Evolutionary conservation across 2,888 invertebrate genomes (phyloP), one percentile per base, ranked within the genome.

Genomic region (Sesia apiformis): DNA sequence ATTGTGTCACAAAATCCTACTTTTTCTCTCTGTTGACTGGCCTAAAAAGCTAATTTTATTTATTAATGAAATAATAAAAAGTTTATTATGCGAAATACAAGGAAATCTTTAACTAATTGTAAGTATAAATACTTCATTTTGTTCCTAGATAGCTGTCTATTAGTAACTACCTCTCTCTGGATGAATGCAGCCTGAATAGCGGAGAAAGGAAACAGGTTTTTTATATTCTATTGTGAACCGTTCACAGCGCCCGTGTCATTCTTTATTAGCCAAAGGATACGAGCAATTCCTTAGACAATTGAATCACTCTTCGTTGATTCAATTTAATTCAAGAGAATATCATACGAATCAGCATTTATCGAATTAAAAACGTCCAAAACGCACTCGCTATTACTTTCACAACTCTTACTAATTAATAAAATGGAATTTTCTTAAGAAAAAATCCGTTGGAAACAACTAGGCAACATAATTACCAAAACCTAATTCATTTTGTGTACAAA

Each of bases 181-280:
- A 2, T 23, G 1, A 23, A 23, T 23, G 23, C 23, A 23, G 23
- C 23, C 23, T 23, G 23, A 23, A 23, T 23, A 23, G 23, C 23
- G 23, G 23, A 23, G 2, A 23, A 23, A 23, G 23, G 23, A 23
- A 23, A 23, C 23, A 23, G 23, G 23, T 23, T 23, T 23, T 23
- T 23, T 23, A 23, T 23, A 2, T 23, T 23, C 23, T 23, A 23
- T 23, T 46, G 7, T 46, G 23, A 8, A 46, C 4, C 46, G 46
- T 46, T 46, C 7, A 8, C 4, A 46, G 23, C 5, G n/a, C 50
- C 58, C 63, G 59, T 69, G 76, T 74, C 80, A 76, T 59, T 80
- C 78, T 72, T 73, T 70, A 76, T 82, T 74, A 69, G 63, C 60
- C 55, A 66, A 71, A 79, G 82, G 83, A 84, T 78, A 76, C 69